These are phyloP conservation scores for Mixornis gularis DNA, from an alignment of 2,113 vertebrate species.

Conservation along the genomic window DNA sequence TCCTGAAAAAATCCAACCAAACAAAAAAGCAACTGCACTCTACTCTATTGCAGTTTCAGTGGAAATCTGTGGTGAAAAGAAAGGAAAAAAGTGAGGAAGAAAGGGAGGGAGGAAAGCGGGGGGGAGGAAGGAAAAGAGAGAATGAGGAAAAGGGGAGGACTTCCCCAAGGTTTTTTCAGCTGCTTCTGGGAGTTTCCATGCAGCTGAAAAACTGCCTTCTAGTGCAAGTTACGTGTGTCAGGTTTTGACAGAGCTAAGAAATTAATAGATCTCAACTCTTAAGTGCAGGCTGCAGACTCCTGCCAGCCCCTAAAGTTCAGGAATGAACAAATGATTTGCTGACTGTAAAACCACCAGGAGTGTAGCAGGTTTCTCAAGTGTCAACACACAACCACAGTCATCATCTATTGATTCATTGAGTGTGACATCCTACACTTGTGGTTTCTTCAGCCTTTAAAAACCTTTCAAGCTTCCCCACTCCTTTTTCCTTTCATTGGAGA, in stretches of 20 bases:
- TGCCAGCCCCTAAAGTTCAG: not conserved
- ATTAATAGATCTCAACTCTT: not conserved
- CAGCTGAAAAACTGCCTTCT: not conserved
- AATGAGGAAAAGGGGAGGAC: not conserved
- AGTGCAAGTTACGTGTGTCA: not conserved
- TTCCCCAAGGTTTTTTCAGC: not conserved
- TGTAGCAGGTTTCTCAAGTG: not conserved
- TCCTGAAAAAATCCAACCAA: not conserved
- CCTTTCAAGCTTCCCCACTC: not conserved
- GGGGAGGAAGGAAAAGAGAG: not conserved
- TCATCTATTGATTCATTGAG: not conserved
- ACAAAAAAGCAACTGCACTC: not conserved
- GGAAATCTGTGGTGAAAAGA: not conserved
- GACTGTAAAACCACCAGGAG: not conserved
- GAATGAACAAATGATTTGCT: not conserved
- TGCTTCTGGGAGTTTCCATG: not conserved
- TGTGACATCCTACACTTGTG: not conserved
- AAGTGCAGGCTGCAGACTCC: not conserved
- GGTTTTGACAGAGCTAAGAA: not conserved
- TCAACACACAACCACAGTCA: not conserved
- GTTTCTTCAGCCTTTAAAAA: not conserved
- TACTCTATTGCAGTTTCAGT: not conserved
- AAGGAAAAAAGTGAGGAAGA: not conserved
- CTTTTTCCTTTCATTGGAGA: not conserved
- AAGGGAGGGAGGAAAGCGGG: too few relatives aligned